phyloP scores from a whole-genome alignment of 2,113 vertebrate species.

The Raphicerus campestris region DNA sequence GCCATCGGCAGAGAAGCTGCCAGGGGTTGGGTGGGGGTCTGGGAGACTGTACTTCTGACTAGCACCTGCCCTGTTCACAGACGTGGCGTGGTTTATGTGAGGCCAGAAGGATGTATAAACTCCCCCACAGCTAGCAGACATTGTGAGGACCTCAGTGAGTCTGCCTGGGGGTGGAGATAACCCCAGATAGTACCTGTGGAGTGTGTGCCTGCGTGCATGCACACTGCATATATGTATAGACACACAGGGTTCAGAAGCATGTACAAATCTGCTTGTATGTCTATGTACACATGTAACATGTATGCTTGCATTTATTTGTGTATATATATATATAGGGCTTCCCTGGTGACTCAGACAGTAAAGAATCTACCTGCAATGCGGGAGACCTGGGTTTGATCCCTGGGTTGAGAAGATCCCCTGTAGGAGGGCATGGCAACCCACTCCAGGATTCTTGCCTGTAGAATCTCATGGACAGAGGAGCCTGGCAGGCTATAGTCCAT shows the following conservation, averaged over 20 bases:
- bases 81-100: neutral
- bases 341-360: neutral
- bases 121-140: neutral
- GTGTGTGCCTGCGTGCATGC: rapidly evolving
- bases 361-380: neutral
- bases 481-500: neutral
- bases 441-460: neutral
- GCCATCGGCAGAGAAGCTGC: neutral
- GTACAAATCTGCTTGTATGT: neutral
- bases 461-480: neutral
- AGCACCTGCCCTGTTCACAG: neutral
- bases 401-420: neutral
- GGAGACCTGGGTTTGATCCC: neutral
- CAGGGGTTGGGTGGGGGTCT: neutral
- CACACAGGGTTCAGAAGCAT: neutral
- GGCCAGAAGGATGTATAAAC: neutral
- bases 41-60: neutral
- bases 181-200: neutral
- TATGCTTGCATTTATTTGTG: neutral
- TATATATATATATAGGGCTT: neutral
- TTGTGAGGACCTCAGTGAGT: neutral
- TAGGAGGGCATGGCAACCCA: neutral
- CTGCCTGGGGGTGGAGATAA: neutral
- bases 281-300: neutral
- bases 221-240: neutral